phyloP scores from a whole-genome alignment of 2,113 vertebrate genomes.

The Alligator sinensis region DNA sequence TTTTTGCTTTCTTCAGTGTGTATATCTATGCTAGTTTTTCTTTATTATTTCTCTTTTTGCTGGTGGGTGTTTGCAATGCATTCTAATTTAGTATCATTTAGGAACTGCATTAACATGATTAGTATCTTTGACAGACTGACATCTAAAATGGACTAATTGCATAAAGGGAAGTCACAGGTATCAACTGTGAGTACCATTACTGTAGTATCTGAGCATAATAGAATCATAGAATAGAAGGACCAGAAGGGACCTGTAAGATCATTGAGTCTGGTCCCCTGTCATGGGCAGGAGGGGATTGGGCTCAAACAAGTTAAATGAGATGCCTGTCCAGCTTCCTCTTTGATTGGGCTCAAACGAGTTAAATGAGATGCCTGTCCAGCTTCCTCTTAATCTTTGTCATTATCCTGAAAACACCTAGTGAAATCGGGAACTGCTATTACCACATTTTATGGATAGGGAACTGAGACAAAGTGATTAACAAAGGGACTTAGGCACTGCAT shows the following conservation, averaged over 20 bases:
- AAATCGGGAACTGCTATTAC: background rate
- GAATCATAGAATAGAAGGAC: background rate
- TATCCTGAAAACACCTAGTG: too few relatives aligned
- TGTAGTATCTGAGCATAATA: background rate
- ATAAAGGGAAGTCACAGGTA: conserved; percentile 34
- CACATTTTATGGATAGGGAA: background rate
- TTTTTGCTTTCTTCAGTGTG: background rate
- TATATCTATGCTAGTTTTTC: background rate
- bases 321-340: too few relatives aligned
- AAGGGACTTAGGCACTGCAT: too few relatives aligned
- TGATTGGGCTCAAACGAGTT: too few relatives aligned
- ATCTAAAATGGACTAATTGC: background rate
- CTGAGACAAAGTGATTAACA: background rate
- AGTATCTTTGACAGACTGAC: conserved; percentile 43
- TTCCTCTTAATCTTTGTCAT: too few relatives aligned
- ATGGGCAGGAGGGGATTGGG: too few relatives aligned
- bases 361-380: too few relatives aligned
- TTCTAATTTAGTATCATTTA: conserved; percentile 19
- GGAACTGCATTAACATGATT: conserved; percentile 54
- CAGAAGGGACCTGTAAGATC: background rate
- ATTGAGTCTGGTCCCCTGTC: too few relatives aligned
- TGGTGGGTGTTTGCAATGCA: background rate
- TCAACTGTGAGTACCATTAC: background rate
- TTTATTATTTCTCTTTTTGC: conserved; percentile 8
- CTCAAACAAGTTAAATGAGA: too few relatives aligned